Evolutionary conservation across 1,140 invertebrate genomes (phyloP).

Genomic region (Nasonia giraulti): DNA sequence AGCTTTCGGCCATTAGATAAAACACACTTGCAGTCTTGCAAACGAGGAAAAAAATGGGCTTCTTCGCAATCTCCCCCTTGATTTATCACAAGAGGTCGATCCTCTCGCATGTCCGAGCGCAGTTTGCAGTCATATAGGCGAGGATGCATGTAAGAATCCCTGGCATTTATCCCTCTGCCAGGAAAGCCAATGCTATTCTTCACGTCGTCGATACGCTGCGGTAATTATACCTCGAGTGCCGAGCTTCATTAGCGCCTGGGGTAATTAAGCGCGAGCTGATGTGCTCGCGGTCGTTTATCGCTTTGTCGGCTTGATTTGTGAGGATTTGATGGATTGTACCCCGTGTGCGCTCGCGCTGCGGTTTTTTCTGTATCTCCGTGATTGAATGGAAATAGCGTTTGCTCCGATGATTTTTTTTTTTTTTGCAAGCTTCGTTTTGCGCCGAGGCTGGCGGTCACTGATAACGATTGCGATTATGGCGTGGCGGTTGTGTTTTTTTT

Average conservation of each 20-base stretch:
- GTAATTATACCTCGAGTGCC: background rate
- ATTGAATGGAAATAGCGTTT: background rate
- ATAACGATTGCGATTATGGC: background rate
- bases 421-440: background rate
- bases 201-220: conserved; percentile 4
- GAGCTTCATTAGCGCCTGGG: conserved; percentile 4
- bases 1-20: background rate
- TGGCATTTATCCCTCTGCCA: conserved; percentile 32
- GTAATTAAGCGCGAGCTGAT: background rate
- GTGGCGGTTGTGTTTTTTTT: background rate
- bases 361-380: background rate
- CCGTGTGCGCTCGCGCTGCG: background rate
- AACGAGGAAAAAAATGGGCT: background rate
- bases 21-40: background rate
- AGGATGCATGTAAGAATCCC: background rate
- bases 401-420: background rate
- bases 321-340: background rate
- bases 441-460: background rate
- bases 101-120: conserved; percentile 17
- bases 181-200: background rate
- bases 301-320: background rate
- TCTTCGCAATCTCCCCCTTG: conserved; percentile 16
- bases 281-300: background rate
- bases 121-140: conserved; percentile 14
- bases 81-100: conserved; percentile 5